Conservation (phyloP, 2,797 vertebrate genomes). For the Momotus momota region DNA sequence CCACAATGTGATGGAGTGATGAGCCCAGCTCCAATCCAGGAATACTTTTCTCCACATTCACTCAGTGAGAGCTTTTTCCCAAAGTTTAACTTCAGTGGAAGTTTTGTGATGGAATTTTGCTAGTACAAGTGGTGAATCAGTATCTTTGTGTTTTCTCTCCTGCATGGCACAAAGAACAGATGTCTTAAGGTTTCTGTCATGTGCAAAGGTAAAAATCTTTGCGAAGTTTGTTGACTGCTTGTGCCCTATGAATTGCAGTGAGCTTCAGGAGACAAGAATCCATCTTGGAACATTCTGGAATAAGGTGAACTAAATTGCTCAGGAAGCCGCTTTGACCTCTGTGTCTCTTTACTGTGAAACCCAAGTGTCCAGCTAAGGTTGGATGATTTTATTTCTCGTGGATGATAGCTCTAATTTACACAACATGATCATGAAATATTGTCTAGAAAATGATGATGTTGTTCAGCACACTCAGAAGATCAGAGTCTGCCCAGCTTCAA, state of each 20-base stretch:
- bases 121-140: neutral
- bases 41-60: neutral
- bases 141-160: neutral
- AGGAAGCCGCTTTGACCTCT: neutral
- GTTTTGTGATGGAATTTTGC: neutral
- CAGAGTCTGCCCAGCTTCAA: neutral
- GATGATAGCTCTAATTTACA: neutral
- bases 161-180: neutral
- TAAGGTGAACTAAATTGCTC: neutral
- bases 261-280: neutral
- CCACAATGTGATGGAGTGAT: neutral
- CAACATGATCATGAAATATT: neutral
- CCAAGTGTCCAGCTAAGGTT: neutral
- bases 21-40: neutral
- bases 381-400: neutral
- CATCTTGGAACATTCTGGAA: neutral
- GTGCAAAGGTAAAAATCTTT: neutral
- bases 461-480: neutral
- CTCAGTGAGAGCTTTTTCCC: neutral
- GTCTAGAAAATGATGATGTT: neutral
- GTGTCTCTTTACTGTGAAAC: neutral
- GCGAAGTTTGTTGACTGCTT: neutral
- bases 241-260: neutral
- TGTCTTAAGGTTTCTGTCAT: neutral
- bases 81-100: neutral